Conservation (phyloP, 2,797 vertebrate species). For the Austrolebias charrua region DNA sequence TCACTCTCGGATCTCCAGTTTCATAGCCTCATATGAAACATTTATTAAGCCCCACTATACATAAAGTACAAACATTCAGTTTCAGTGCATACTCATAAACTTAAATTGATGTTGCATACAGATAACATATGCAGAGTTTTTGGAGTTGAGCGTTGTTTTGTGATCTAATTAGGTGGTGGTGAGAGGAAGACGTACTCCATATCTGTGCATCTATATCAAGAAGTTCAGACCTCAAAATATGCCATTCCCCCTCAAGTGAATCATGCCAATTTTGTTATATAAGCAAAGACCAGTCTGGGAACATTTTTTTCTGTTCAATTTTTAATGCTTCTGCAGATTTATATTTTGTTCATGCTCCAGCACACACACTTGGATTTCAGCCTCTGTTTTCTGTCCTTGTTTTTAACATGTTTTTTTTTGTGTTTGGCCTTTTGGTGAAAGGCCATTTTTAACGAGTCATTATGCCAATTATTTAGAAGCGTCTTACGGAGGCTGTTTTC, state of each 20-base stretch:
- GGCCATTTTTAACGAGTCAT: constrained; percentile 69
- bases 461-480: constrained; percentile 60
- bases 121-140: constrained; percentile 42
- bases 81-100: constrained; percentile 20
- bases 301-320: constrained; percentile 77
- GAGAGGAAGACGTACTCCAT: constrained; percentile 61
- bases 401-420: constrained; percentile 45
- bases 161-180: constrained; percentile 74
- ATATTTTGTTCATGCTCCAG: constrained; percentile 66
- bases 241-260: constrained; percentile 53
- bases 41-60: constrained; percentile 37
- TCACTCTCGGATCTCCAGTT: constrained; percentile 42
- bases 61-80: constrained; percentile 20
- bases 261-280: constrained; percentile 71
- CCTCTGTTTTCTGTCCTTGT: constrained; percentile 58
- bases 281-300: constrained; percentile 67
- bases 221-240: constrained; percentile 56
- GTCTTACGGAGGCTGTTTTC: constrained; percentile 47
- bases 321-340: constrained; percentile 75
- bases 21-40: constrained; percentile 43
- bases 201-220: constrained; percentile 62
- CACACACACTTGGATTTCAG: constrained; percentile 40
- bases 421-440: constrained; percentile 51
- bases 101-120: constrained; percentile 17
- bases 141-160: constrained; percentile 61